Percentiles rank a stretch among this genome's conserved stretches.
These are phyloP conservation scores for Enteromius afrohamiltoni DNA, from an alignment of 2,797 vertebrate species.

Conservation along the genomic window DNA sequence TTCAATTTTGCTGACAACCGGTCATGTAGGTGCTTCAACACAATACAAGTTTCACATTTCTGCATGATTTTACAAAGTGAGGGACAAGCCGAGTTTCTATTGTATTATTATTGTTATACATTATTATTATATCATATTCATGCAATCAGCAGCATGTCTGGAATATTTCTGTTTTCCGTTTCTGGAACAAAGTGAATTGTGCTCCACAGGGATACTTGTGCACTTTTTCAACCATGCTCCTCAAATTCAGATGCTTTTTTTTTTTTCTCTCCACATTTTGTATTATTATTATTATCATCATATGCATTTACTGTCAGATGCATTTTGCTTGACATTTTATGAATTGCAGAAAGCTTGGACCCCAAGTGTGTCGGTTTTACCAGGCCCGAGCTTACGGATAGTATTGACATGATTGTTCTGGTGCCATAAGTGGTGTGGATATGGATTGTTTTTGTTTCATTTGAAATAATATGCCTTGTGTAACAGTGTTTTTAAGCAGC, in stretches of 20 bases:
- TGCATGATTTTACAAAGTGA: slow-evolving; percentile 14
- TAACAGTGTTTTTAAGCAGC: slow-evolving; percentile 55
- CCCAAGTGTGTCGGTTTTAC: neutral
- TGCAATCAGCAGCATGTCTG: neutral
- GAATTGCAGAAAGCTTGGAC: slow-evolving; percentile 19
- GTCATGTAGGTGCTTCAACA: neutral
- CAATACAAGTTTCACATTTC: neutral
- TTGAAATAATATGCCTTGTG: slow-evolving; percentile 62
- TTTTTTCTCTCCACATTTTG: neutral
- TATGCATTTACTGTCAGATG: neutral
- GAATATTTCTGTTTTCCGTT: slow-evolving; percentile 8
- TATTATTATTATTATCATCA: neutral
- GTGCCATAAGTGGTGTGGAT: slow-evolving; percentile 36
- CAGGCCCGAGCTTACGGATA: slow-evolving; percentile 5
- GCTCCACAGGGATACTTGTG: neutral
- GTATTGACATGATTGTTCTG: slow-evolving; percentile 53
- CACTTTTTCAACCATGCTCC: neutral
- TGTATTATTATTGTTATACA: neutral
- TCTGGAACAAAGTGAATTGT: neutral
- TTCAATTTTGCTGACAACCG: neutral
- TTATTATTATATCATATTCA: neutral
- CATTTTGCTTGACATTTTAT: slow-evolving; percentile 42
- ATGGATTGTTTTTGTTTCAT: slow-evolving; percentile 42
- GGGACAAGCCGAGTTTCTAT: neutral
- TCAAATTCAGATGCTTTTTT: neutral